A percentile compares a stretch with the other conserved stretches of the same genome.
These are phyloP conservation scores for Lynx canadensis DNA, from an alignment of 2,113 vertebrate genomes.

Conservation along the genomic window DNA sequence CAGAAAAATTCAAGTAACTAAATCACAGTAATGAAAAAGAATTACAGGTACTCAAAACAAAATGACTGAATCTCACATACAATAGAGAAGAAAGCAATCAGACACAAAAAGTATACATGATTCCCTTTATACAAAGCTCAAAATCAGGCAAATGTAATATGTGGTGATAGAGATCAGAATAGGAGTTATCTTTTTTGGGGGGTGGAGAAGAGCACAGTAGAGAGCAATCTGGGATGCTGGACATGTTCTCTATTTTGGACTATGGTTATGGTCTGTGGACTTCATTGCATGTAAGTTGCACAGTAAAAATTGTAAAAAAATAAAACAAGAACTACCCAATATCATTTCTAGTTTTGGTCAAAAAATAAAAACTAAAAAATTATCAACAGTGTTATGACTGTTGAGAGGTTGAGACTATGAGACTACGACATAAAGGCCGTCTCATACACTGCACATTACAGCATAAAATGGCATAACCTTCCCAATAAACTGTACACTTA, in stretches of 20 bases:
- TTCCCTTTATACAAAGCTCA: background rate
- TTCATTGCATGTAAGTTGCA: background rate
- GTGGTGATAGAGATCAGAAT: background rate
- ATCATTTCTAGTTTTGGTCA: background rate
- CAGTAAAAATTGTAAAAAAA: background rate
- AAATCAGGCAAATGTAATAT: background rate
- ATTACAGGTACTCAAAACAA: background rate
- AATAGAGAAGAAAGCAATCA: background rate
- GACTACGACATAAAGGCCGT: background rate
- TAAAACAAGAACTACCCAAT: background rate
- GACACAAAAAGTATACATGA: background rate
- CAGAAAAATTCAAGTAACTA: background rate
- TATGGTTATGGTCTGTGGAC: background rate
- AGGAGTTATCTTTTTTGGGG: background rate
- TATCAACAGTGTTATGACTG: background rate
- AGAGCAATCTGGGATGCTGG: background rate
- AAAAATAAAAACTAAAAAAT: background rate
- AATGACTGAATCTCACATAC: background rate
- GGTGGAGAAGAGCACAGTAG: background rate
- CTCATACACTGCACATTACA: background rate
- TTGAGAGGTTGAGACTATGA: background rate
- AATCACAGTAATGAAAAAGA: background rate
- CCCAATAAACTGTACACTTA: background rate
- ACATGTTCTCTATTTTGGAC: background rate
- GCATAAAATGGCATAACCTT: background rate